Evolutionary conservation across 2,888 invertebrate species (phyloP), one percentile per base, ranked within the genome.

Genomic region (Cataglyphis rosenhaueri): DNA sequence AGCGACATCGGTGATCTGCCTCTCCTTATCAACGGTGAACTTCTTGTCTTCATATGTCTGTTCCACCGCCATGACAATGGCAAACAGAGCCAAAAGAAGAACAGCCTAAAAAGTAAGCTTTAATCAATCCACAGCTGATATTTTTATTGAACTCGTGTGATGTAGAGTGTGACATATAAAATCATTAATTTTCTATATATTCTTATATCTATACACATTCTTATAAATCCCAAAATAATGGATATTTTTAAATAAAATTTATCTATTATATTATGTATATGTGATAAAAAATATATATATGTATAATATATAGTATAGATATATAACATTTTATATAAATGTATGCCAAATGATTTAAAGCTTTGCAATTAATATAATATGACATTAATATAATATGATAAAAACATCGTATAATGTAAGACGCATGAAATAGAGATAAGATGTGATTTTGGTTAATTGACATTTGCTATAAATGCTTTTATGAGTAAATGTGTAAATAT

Each of bases 21-120:
- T 57, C 8, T 70, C 9, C 8, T 18, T 55, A n/a, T 52, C n/a
- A n/a, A 66, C 59, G 41, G 85, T 85, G 44, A 84, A 35, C 15
- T 68, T 48, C 35, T 81, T 70, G 25, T 3, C 1, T 6, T 64
- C 64, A 48, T 86, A 71, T 64, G 88, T 82, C 21, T 83, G 84
- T 84, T 83, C 83, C 9, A 91, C 90, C 12, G 93, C 91, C 62
- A 81, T 87, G 57, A 87, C 91, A 21, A 90, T 82, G 84, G 92
- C 92, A 83, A 92, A 88, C 84, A 93, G 79, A 76, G 91, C 94
- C 86, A 94, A 64, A 48, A 93, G 88, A 41, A 90, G 83, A 82
- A 92, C 65, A 84, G 87, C 90, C 93, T 93, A 81, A 9, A 55
- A 59, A 9, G 2, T 44, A 41, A 59, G 3, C 3, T 1, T 18